Base-by-base conservation (phyloP, 2,888 invertebrate genomes). In the Lepidocyrtinus sp. region DNA sequence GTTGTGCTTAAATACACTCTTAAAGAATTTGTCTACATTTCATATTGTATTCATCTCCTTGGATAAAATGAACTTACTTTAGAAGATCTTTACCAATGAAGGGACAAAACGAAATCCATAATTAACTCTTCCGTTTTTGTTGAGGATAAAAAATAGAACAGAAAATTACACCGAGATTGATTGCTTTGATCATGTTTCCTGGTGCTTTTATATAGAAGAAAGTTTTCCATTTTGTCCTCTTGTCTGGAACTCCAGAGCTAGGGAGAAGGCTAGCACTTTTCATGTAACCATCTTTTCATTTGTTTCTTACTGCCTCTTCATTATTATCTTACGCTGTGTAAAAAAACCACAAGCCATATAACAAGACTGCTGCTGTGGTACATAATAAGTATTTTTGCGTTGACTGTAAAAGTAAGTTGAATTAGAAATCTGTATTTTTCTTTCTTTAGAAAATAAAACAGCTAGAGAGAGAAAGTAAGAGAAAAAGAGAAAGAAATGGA, bases 151-250 rank as follows among this genome's bases (percentile, higher is more conserved):
- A 69, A 69, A 50, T 59, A 62, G 27, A 7, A 36, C 36, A 70
- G 72, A 72, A 76, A 83, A 83, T 79, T 82, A 67, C 81, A 80
- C 73, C 68, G 82, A 76, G 82, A 83, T 83, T 83, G 83, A 83
- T 83, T 82, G 80, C 79, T 82, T 82, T 83, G 79, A 82, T 82
- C 82, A 80, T 82, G 70, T 46, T 74, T 62, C 27, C 24, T 50
- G 50, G 68, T 69, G 59, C 61, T 77, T 65, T 72, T 12, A 5
- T 12, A 5, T 7, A 36, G 36, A 36, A 36, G 12, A 36, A 36
- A 79, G 74, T 79, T 79, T 74, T 36, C 36, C 36, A 36, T 36
- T n/a, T n/a, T n/a, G n/a, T n/a, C 5, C 36, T 36, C 36, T 36
- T n/a, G n/a, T n/a, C n/a, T n/a, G n/a, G n/a, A n/a, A n/a, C n/a